These are phyloP conservation scores for Dryobotodes eremita DNA, from an alignment of 2,888 invertebrate genomes.

Conservation along the genomic window DNA sequence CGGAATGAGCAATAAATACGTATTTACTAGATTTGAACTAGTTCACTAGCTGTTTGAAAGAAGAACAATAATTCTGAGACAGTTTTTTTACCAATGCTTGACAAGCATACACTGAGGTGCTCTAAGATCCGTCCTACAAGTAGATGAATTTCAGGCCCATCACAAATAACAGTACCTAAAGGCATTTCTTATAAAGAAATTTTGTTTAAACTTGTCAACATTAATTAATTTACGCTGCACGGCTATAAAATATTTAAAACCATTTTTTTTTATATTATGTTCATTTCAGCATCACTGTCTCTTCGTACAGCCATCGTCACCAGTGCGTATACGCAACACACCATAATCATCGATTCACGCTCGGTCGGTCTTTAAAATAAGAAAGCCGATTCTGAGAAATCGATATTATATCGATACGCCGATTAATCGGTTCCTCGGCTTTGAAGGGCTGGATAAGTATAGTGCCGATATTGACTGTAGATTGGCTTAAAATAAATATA, in stretches of 20 bases:
- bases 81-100: not conserved
- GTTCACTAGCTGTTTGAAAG: not conserved
- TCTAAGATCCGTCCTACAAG: not conserved
- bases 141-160: not conserved
- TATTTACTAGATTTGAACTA: not conserved
- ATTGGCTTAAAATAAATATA: not conserved
- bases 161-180: not conserved
- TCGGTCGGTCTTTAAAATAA: constrained; percentile 62
- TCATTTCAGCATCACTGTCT: not conserved
- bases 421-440: constrained; percentile 42
- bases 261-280: too few relatives aligned
- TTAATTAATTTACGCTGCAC: not conserved
- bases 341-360: constrained; percentile 60
- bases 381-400: constrained; percentile 66
- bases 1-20: constrained; percentile 8
- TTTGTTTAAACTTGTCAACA: not conserved
- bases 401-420: constrained; percentile 40
- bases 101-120: not conserved
- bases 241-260: not conserved
- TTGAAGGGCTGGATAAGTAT: constrained; percentile 42
- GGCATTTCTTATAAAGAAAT: not conserved
- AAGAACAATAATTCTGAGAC: not conserved
- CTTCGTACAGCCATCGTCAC: constrained; percentile 22
- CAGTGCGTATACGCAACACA: constrained; percentile 41
- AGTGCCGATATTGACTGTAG: not conserved